Evolutionary conservation across 1,140 invertebrate species (phyloP).

Genomic region (Drosophila nigromelanica): DNA sequence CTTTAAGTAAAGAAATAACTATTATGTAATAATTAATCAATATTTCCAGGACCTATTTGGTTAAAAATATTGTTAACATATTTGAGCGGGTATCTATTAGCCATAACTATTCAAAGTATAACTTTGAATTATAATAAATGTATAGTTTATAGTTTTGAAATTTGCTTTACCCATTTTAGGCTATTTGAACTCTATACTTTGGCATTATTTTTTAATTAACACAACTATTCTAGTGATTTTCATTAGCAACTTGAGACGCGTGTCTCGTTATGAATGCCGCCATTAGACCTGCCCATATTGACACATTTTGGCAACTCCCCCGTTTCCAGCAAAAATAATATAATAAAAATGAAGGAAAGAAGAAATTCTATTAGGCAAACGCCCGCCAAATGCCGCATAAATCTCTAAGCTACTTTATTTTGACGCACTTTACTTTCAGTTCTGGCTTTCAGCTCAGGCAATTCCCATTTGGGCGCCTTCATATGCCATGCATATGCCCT

Average conservation of each 20-base stretch:
- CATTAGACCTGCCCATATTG: conserved; percentile 41
- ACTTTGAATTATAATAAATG: no score
- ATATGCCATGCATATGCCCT: conserved; percentile 66
- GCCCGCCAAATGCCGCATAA: conserved; percentile 67
- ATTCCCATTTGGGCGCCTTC: conserved; percentile 77
- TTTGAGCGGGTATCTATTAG: no score
- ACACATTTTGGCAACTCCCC: conserved; percentile 33
- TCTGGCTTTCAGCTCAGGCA: conserved; percentile 26
- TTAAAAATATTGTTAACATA: no score
- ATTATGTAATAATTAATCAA: no score
- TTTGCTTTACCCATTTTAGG: no score
- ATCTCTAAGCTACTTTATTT: conserved; percentile 78
- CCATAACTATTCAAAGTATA: no score
- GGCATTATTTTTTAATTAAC: conserved; percentile 19
- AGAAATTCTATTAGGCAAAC: conserved; percentile 61
- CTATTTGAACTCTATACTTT: not conserved
- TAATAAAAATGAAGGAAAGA: conserved; percentile 7
- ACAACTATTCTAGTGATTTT: conserved; percentile 5
- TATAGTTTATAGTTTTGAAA: not conserved
- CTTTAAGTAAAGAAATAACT: not conserved
- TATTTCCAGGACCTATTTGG: no score
- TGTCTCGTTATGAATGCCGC: conserved; percentile 7
- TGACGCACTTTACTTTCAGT: conserved; percentile 50
- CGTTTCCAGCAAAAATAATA: not conserved
- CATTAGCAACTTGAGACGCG: conserved; percentile 24